A percentile compares a stretch with the other conserved stretches of the same genome.
Evolutionary conservation across 30 jellyfish, hydroid and myxozoan genomes (phyloP).

Genomic region (Pseudorhiza aurosa): DNA sequence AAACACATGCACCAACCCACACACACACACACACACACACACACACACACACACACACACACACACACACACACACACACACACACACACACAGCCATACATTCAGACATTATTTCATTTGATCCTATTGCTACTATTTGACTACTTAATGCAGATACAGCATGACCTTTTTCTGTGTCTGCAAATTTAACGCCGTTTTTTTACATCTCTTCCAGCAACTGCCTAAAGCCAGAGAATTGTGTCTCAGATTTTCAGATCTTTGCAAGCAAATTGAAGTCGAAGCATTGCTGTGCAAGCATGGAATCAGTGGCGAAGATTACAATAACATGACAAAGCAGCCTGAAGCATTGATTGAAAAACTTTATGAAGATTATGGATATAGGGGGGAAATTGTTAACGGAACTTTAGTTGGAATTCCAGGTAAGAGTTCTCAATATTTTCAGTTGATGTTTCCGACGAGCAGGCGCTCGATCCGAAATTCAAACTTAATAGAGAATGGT

Average conservation of each 20-base stretch:
- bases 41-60: too few relatives aligned
- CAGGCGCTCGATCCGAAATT: too few relatives aligned
- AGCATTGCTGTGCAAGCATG: constrained; percentile 75
- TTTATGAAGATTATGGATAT: constrained; percentile 89
- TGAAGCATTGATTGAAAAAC: constrained; percentile 60
- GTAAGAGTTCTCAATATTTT: constrained; percentile 29
- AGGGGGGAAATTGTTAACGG: constrained; percentile 81
- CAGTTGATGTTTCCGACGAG: neutral
- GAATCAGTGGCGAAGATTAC: constrained; percentile 69
- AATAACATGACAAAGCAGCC: constrained; percentile 67
- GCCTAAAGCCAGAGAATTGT: constrained; percentile 58
- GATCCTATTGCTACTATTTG: too few relatives aligned
- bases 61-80: too few relatives aligned
- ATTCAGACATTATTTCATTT: too few relatives aligned
- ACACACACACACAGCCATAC: too few relatives aligned
- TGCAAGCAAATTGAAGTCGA: constrained; percentile 71
- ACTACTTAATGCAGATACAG: too few relatives aligned
- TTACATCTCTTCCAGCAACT: too few relatives aligned
- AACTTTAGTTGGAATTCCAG: constrained; percentile 81
- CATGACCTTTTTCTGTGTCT: too few relatives aligned
- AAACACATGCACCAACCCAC: neutral
- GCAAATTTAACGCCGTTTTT: too few relatives aligned
- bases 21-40: neutral
- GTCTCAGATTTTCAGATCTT: constrained; percentile 45
- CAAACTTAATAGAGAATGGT: too few relatives aligned